Evolutionary conservation across 2,888 invertebrate genomes (phyloP), one percentile per base, ranked within the genome.

Genomic region (Odontomyia ornata): DNA sequence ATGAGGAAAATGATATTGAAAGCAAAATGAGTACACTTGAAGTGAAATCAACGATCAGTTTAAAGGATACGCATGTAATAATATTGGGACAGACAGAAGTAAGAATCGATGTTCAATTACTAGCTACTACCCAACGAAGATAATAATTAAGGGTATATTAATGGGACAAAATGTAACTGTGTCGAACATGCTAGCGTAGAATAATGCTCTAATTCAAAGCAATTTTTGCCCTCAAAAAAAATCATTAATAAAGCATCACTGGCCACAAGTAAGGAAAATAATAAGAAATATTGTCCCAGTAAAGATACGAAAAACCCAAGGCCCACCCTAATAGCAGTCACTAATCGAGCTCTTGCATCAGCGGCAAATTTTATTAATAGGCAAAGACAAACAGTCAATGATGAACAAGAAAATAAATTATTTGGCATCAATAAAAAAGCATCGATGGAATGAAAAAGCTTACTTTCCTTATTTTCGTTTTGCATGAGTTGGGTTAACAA

Each of bases 381-480:
- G n/a, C 77, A 79, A 21, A 25, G 78, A 30, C 60, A 36, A 46
- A 80, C 77, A 15, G 15, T 11, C 7, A 28, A 1, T 0, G 82
- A 84, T 84, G 72, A 80, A 47, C 18, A 36, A 21, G 81, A 81
- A 62, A 84, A 83, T 47, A 78, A 81, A 56, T 83, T 84, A 0
- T 85, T 85, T 0, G 81, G 84, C 77, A 84, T 84, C 52, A 86
- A 86, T 81, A 82, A 86, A 56, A 84, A 86, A 0, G 86, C 85
- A 25, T 85, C 86, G 7, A 83, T 86, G 81, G 86, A 57, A 81
- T 84, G 76, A 86, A 86, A 77, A 86, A 85, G 62, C 43, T 60
- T n/a, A 13, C 52, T 52, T 52, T 52, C 18, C 3, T 43, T 43
- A 13, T 43, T 43, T 9, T 52, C 52, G 52, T 52, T 52, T 9